Evolutionary conservation across 1,140 invertebrate genomes (phyloP).

Genomic region (Forficula auricularia): DNA sequence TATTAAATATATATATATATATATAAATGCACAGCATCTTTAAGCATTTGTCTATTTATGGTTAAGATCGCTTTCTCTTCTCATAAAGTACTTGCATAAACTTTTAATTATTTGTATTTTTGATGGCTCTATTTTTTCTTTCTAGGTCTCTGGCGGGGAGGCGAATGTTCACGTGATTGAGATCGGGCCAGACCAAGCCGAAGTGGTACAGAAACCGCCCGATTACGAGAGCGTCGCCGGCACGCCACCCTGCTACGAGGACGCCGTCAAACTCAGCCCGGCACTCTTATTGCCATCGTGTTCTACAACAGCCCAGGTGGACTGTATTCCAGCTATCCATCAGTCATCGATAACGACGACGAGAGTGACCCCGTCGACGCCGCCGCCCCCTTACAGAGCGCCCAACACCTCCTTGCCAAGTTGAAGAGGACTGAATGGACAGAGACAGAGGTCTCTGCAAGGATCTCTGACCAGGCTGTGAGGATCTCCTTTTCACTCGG

Average conservation of each 20-base stretch:
- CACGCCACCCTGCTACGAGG: conserved; percentile 49
- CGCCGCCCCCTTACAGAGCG: conserved; percentile 6
- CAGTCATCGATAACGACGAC: background rate
- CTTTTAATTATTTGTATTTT: too few relatives aligned
- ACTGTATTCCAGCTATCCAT: background rate
- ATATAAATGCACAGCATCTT: too few relatives aligned
- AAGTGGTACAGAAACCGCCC: conserved; percentile 42
- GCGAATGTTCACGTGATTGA: conserved; percentile 46
- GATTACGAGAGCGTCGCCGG: conserved; percentile 52
- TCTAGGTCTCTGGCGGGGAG: conserved; percentile 30
- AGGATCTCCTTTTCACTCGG: too few relatives aligned
- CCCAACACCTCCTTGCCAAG: background rate
- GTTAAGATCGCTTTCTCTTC: background rate
- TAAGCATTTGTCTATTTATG: too few relatives aligned
- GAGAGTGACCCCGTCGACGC: background rate
- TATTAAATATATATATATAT: too few relatives aligned
- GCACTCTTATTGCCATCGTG: conserved; percentile 22
- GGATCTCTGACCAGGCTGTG: too few relatives aligned
- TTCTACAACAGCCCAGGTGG: background rate
- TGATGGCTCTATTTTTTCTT: conserved; percentile 7
- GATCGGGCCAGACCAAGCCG: conserved; percentile 20
- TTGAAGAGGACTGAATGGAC: too few relatives aligned
- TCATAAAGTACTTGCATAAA: too few relatives aligned
- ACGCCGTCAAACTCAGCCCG: conserved; percentile 51
- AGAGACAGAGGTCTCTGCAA: too few relatives aligned